Base-by-base conservation (phyloP, 1,140 invertebrate genomes). In the Drosophila parvula region DNA sequence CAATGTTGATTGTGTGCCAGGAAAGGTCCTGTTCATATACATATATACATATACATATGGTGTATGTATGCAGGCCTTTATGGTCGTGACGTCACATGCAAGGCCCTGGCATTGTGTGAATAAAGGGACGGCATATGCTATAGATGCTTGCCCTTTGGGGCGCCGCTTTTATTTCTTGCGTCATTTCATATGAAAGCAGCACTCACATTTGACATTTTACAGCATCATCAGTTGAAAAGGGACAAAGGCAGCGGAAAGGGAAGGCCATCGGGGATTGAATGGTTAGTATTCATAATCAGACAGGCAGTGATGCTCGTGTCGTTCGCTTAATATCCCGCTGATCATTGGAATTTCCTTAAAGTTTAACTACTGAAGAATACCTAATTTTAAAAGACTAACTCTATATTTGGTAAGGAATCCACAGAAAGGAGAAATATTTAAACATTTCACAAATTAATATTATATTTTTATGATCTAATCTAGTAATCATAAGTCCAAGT, bases 131-230 rank as follows among this genome's bases (percentile, higher is more conserved):
- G 14, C 27, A 18, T 48, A 62, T 63, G 18, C 51, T 53, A 38
- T 82, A 44, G 53, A 51, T 53, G 75, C 43, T 56, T 86, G 82
- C 82, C 82, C 79, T 85, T 85, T 85, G 78, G 57, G 48, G 30
- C 36, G 48, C 55, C 78, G 73, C 53, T 71, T 85, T 85, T 61
- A 86, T 85, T 79, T 79, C 82, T 86, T 85, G 82, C 82, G 82
- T 85, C 79, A 85, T 86, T 85, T 86, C 51, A 61, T 86, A 76
- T 82, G 59, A 86, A 85, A 82, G 65, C 83, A 63, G 70, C 67
- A 68, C 69, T 88, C 75, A 88, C 82, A 82, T 88, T 85, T 85
- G 83, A 85, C 82, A 85, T 85, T 88, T 88, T 56, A 69, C 81
- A 85, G 81, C 79, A 82, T 75, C 79, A 71, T 32, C 73, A 43